phyloP scores from a whole-genome alignment of 2,888 invertebrate species.

The Steinernema carpocapsae region DNA sequence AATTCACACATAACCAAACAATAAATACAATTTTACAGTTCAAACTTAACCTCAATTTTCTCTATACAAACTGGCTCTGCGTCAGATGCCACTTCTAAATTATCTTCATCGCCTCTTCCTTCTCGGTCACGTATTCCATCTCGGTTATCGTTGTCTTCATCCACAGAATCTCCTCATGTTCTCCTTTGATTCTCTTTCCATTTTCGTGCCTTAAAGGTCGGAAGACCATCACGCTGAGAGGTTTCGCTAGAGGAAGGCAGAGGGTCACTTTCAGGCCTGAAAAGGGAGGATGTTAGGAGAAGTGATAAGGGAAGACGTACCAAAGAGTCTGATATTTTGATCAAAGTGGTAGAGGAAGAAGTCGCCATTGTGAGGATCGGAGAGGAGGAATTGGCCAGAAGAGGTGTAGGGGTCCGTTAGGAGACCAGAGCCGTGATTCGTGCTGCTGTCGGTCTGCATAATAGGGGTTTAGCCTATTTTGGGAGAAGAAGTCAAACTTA shows the following conservation, averaged over 20 bases:
- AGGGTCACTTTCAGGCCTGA: not conserved
- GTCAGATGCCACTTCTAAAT: not conserved
- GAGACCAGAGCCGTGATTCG: not conserved
- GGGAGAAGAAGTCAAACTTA: not conserved
- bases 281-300: no score
- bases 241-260: not conserved
- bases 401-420: conserved; percentile 13
- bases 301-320: no score
- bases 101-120: not conserved
- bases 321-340: no score
- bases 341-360: not conserved
- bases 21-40: not conserved
- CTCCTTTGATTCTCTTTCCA: not conserved
- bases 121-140: not conserved
- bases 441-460: conserved; percentile 12
- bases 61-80: not conserved
- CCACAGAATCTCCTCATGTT: not conserved
- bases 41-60: not conserved
- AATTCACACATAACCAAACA: not conserved
- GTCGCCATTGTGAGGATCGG: not conserved
- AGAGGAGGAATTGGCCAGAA: not conserved
- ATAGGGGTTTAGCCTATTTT: not conserved
- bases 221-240: not conserved
- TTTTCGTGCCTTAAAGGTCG: not conserved
- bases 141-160: not conserved